These are phyloP conservation scores for Ceyx melanurus DNA, from an alignment of 2,113 vertebrate species.

Conservation along the genomic window DNA sequence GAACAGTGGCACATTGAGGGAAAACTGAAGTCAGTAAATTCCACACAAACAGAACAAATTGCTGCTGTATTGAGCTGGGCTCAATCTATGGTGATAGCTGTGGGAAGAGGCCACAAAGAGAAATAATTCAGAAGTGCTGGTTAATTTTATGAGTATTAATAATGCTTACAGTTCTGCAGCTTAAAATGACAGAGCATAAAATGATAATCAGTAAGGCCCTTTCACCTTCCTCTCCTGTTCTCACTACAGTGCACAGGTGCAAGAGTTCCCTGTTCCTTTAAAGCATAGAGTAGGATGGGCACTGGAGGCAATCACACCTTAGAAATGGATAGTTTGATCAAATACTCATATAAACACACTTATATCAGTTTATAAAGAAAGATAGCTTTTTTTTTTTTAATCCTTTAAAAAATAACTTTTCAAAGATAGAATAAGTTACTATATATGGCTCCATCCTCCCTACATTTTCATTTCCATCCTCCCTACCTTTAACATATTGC, in stretches of 20 bases:
- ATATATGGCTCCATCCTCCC: neutral
- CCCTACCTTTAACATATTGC: no score
- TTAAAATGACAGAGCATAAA: constrained; percentile 10
- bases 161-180: neutral
- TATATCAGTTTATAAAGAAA: neutral
- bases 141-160: constrained; percentile 31
- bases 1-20: neutral
- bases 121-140: constrained; percentile 24
- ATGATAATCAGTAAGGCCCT: neutral
- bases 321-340: neutral
- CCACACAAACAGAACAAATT: neutral
- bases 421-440: neutral
- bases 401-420: neutral
- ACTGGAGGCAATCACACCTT: neutral
- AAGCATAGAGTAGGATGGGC: neutral
- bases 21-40: neutral
- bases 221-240: neutral
- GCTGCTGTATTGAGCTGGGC: neutral
- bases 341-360: neutral
- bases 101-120: neutral
- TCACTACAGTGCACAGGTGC: neutral
- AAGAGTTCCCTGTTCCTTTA: neutral
- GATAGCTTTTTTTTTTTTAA: neutral
- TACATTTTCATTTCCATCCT: no score
- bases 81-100: neutral